Evolutionary conservation across 2,888 invertebrate species (phyloP).

Genomic region (Sphaeridia pumilis): DNA sequence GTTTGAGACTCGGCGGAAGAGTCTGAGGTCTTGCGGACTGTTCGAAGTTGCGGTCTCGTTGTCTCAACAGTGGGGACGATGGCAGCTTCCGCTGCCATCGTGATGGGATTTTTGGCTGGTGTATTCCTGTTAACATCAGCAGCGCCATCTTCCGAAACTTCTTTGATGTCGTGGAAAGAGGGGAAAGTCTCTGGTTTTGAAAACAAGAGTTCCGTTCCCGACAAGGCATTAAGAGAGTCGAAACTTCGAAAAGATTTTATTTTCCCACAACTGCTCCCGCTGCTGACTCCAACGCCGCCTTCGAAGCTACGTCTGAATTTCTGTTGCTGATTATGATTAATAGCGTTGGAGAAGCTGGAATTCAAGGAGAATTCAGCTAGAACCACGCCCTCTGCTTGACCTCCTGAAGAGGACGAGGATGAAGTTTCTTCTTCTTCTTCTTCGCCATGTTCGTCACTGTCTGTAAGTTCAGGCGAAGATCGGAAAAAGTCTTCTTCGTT

Average conservation of each 20-base stretch:
- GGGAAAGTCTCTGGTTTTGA: conserved; percentile 36
- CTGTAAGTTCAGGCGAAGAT: conserved; percentile 23
- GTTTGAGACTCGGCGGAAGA: conserved; percentile 9
- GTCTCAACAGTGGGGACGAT: background rate
- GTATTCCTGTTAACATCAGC: background rate
- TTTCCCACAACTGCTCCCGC: conserved; percentile 25
- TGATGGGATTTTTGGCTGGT: background rate
- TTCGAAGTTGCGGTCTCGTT: background rate
- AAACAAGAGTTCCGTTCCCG: conserved; percentile 36
- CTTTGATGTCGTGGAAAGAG: conserved; percentile 33
- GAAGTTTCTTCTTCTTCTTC: conserved; percentile 21
- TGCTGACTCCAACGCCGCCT: conserved; percentile 12
- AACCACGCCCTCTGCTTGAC: conserved; percentile 28
- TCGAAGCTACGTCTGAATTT: conserved; percentile 31
- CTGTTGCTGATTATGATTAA: no score
- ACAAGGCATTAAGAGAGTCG: conserved; percentile 42
- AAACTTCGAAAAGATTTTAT: conserved; percentile 45
- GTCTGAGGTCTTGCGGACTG: conserved; percentile 11
- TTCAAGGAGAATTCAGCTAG: conserved; percentile 35
- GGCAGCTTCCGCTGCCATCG: background rate
- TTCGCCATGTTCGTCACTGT: conserved; percentile 15
- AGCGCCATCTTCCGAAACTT: conserved; percentile 25
- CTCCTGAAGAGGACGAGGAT: conserved; percentile 19
- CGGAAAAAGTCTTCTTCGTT: conserved; percentile 36
- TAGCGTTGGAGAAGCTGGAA: conserved; percentile 14